Evolutionary conservation across 2,113 vertebrate species (phyloP), one percentile per base, ranked within the genome.

Genomic region (Aleadryas rufinucha): DNA sequence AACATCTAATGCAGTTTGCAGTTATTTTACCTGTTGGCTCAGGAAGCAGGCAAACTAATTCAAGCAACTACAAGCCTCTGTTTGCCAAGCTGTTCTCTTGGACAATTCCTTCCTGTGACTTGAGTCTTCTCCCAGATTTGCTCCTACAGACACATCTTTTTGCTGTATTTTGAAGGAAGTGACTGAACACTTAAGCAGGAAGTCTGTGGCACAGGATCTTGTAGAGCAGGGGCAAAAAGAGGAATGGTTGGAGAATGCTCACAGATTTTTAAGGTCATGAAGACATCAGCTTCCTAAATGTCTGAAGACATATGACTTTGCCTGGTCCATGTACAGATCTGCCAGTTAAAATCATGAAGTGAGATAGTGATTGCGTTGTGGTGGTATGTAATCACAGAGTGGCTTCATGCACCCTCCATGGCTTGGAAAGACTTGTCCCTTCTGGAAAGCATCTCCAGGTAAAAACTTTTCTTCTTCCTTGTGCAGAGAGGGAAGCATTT

Each of bases 141-240:
- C 12, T 77, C 26, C 50, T 70, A 8, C 1, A 41, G 47, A 42
- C 9, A 37, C 10, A 26, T 42, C 1, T 9, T 26, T 84, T 70
- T 75, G 22, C 37, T 82, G n/a, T 47, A 39, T 69, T 82, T 69
- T 74, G 42, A 37, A 85, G 49, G 41, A 83, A 74, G 44, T 6
- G 23, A 4, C 20, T 64, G n/a, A 60, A 84, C 8, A 9, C 18
- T 65, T 35, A 22, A 57, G 50, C 0, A 3, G 24, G 16, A 81
- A 6, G 9, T 6, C 56, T 89, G 19, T 37, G 42, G 59, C 6
- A 0, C 15, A 7, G 19, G n/a, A 23, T n/a, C 5, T 8, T 23
- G 6, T 16, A 61, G 18, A 83, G 19, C 22, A 35, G 14, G 52
- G 10, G 4, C 0, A 0, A 76, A 68, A 37, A 41, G 24, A 68